Evolutionary conservation across 2,888 invertebrate genomes (phyloP), one percentile per base, ranked within the genome.

Genomic region (Autographa pulchrina): DNA sequence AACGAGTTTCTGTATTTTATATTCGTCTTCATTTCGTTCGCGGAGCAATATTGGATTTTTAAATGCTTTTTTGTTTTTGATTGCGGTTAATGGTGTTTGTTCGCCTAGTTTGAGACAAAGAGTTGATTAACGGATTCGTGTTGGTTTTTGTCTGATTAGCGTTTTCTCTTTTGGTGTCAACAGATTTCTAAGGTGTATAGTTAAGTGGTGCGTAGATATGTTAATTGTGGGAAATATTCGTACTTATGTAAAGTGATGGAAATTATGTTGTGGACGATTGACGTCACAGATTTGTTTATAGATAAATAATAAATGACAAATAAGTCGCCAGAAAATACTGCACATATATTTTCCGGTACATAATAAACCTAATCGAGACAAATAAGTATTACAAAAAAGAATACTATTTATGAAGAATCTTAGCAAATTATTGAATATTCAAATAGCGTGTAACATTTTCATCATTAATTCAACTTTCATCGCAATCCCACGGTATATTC

Each of bases 11-110:
- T 79, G 86, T 88, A 86, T 88, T 88, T 90, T 92, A 92, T 91
- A 92, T 89, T 91, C 88, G 92, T 91, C 90, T 91, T 90, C 91
- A 87, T 88, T 91, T 88, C 82, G 80, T 80, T 84, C 83, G 80
- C 74, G 77, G 85, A 87, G 80, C 86, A 86, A 86, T 89, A 90
- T 90, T 85, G 86, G 84, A 86, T 76, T 86, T 87, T 88, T 86
- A 74, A 83, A 83, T 80, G 80, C 65, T 70, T 68, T 74, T 76
- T 83, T 78, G 54, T 56, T 68, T 63, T 78, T 77, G 72, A 83
- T 84, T 82, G 78, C 75, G 76, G 70, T 73, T 78, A 80, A 83
- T 78, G 72, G 78, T 62, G 20, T 73, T 72, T 66, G 59, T 70
- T 78, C 77, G 71, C 35, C 70, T 77, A 74, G 76, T 84, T 83